Evolutionary conservation across 2,797 vertebrate genomes (phyloP), one percentile per base, ranked within the genome.

Genomic region (Clamator glandarius): DNA sequence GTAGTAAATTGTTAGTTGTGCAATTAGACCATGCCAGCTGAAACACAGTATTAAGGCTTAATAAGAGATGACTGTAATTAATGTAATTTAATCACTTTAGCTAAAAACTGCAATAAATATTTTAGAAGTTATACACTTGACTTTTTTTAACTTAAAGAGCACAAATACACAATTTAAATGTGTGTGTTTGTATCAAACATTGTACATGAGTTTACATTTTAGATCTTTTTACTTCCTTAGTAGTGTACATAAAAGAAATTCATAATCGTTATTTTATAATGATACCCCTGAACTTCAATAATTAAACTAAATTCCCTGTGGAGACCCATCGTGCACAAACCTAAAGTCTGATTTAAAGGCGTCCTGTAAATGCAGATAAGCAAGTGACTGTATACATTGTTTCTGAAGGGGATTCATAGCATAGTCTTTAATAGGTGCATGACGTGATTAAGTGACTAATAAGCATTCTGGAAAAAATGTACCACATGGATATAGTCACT

Each of bases 341-440:
- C 29, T 72, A 82, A 78, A 90, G 9, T 36, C n/a, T 82, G 59
- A 66, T 12, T 75, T 90, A 73, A 91, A 39, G 39, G 31, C 58
- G 76, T 28, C 35, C 58, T 93, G 91, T 48, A 93, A 92, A 79
- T 48, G 44, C 20, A 95, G 95, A 90, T 95, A 94, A 92, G 77
- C 58, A 88, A 78, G 88, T 78, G 57, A 85, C 58, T 15, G 25
- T 62, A 75, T 64, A 48, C 44, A 81, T 92, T 4, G 86, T 88
- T 94, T 81, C 76, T 86, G 58, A 86, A 84, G 17, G 84, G 19
- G 54, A 75, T 91, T 91, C 39, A 52, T 29, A 69, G 23, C 69
- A 36, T 28, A 82, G 70, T 44, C 79, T 91, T 84, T 68, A 81
- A 72, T n/a, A 81, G 81, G 55, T 59, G 33, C 16, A 24, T 46